A percentile compares a stretch with the other conserved stretches of the same genome.
These are phyloP conservation scores for Pseudeuparius sepicola DNA, from an alignment of 2,888 invertebrate species.

Conservation along the genomic window DNA sequence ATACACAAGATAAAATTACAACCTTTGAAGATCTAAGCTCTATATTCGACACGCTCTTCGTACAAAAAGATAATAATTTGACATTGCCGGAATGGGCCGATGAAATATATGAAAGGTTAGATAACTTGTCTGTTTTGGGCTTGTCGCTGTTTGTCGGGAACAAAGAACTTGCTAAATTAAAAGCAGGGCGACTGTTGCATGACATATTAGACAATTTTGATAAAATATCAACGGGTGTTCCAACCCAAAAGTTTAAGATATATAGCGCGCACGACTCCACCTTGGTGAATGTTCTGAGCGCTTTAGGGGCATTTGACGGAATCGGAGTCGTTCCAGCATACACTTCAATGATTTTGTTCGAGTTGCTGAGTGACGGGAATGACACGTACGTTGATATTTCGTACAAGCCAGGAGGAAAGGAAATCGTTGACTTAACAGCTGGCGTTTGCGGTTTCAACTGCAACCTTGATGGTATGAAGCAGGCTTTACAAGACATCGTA, in stretches of 20 bases:
- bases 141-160: constrained; percentile 47
- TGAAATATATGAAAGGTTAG: constrained; percentile 49
- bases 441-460: too few relatives aligned
- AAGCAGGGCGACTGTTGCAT: constrained; percentile 38
- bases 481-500: too few relatives aligned
- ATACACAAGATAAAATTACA: too few relatives aligned
- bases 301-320: constrained; percentile 58
- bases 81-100: constrained; percentile 32
- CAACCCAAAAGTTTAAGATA: constrained; percentile 49
- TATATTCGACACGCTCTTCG: constrained; percentile 56
- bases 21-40: too few relatives aligned
- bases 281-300: constrained; percentile 60
- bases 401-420: too few relatives aligned
- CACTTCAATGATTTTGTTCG: constrained; percentile 56
- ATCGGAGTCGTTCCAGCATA: constrained; percentile 59
- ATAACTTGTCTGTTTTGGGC: constrained; percentile 49
- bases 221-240: too few relatives aligned
- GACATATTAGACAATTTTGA: too few relatives aligned
- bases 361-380: too few relatives aligned
- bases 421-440: too few relatives aligned
- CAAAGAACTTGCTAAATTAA: constrained; percentile 46
- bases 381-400: too few relatives aligned
- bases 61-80: constrained; percentile 55
- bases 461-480: too few relatives aligned
- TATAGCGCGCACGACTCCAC: constrained; percentile 78